Percentiles rank a stretch among this genome's conserved stretches.
phyloP scores from a whole-genome alignment of 2,113 vertebrate species.

The Neotoma lepida region DNA sequence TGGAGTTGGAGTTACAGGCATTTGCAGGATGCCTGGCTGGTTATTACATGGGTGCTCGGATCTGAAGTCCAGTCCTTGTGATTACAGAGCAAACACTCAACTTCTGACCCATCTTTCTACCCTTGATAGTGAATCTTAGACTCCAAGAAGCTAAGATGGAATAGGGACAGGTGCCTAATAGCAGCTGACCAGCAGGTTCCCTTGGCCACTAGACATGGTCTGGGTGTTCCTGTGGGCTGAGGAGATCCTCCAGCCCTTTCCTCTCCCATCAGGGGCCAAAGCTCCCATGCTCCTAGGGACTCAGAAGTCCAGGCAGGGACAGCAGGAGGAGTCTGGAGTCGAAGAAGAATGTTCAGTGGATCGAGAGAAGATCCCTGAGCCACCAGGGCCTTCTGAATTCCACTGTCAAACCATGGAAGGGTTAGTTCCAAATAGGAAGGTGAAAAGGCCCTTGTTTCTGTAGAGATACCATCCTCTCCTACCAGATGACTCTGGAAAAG shows the following conservation, averaged over 20 bases:
- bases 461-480: not conserved
- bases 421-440: not conserved
- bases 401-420: not conserved
- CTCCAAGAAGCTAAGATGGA: not conserved
- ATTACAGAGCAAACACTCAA: not conserved
- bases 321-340: not conserved
- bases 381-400: not conserved
- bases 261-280: not conserved
- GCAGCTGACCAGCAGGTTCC: not conserved
- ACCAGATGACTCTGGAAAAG: not conserved
- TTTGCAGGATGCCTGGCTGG: not conserved
- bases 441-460: not conserved
- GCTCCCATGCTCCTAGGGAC: not conserved
- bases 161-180: not conserved
- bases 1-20: not conserved
- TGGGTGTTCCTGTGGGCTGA: not conserved
- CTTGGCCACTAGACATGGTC: not conserved
- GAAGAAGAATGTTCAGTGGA: not conserved
- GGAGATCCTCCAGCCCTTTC: not conserved
- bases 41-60: not conserved
- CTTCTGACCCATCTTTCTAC: not conserved
- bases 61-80: not conserved
- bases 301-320: not conserved
- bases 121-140: not conserved
- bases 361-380: too few relatives aligned